Percentiles rank a stretch among this genome's conserved stretches.
phyloP scores from a whole-genome alignment of 2,113 vertebrate genomes.

The Terrapene triunguis region DNA sequence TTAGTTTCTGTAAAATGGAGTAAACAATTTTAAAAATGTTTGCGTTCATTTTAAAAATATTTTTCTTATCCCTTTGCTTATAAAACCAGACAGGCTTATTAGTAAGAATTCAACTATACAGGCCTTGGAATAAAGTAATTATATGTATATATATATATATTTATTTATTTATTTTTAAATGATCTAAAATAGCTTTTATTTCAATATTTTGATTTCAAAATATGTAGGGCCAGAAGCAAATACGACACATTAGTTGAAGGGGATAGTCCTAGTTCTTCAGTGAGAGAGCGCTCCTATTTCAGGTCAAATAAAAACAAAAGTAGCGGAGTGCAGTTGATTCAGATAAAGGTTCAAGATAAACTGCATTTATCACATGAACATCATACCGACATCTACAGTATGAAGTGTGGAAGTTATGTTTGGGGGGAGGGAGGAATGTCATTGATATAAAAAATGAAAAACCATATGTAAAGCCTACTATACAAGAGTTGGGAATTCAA shows the following conservation, averaged over 20 bases:
- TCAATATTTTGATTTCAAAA: neutral
- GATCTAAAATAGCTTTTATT: neutral
- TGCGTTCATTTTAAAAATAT: neutral
- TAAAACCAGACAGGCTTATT: neutral
- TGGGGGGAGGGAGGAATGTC: neutral
- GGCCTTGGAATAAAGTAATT: neutral
- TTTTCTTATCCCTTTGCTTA: neutral
- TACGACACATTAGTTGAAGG: neutral
- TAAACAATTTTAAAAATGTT: neutral
- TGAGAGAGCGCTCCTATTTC: neutral
- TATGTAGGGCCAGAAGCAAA: neutral
- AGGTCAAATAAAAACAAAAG: neutral
- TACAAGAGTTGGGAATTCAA: conserved; percentile 45
- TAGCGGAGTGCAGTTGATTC: neutral
- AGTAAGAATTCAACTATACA: neutral
- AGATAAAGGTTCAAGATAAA: neutral
- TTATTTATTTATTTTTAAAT: neutral
- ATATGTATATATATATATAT: no score
- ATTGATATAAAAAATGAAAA: neutral
- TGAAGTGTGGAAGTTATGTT: conserved; percentile 1
- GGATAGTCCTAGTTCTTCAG: neutral
- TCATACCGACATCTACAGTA: neutral
- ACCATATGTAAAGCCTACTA: neutral
- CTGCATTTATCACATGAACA: neutral
- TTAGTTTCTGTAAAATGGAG: neutral